phyloP scores from a whole-genome alignment of 2,888 invertebrate genomes.

The Leucophenga montana region DNA sequence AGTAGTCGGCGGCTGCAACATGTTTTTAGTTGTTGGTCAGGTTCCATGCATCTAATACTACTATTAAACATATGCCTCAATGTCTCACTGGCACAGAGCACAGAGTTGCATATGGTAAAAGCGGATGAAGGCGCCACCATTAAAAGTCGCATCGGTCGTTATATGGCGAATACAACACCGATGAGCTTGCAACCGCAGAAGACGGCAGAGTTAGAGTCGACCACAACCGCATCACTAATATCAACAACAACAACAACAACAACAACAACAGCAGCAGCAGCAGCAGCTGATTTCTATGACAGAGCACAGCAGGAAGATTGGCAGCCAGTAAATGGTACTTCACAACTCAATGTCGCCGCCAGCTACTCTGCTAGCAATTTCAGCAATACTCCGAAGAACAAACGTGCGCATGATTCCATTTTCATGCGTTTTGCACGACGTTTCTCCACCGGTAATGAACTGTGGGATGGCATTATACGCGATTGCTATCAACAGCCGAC shows the following conservation, averaged over 20 bases:
- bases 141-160: slow-evolving; percentile 35
- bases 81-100: not conserved
- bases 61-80: slow-evolving; percentile 40
- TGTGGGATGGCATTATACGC: slow-evolving; percentile 83
- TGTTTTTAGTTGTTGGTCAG: slow-evolving; percentile 25
- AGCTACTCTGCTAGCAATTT: not conserved
- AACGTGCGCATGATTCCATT: slow-evolving; percentile 56
- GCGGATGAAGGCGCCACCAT: slow-evolving; percentile 43
- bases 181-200: slow-evolving; percentile 10
- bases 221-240: slow-evolving; percentile 21
- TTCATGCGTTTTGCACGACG: slow-evolving; percentile 59
- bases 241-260: slow-evolving; percentile 27
- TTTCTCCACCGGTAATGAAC: slow-evolving; percentile 76
- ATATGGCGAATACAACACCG: slow-evolving; percentile 35
- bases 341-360: slow-evolving; percentile 19
- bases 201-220: not conserved
- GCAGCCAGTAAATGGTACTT: slow-evolving; percentile 48
- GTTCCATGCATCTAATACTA: slow-evolving; percentile 19
- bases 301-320: slow-evolving; percentile 47
- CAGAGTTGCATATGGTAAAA: slow-evolving; percentile 29
- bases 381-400: not conserved
- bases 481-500: slow-evolving; percentile 81
- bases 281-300: slow-evolving; percentile 21
- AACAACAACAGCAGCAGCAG: slow-evolving; percentile 25
- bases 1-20: not conserved